A percentile compares a stretch with the other conserved stretches of the same genome.
These are phyloP conservation scores for Sipha flava DNA, from an alignment of 1,140 invertebrate genomes.

Conservation along the genomic window DNA sequence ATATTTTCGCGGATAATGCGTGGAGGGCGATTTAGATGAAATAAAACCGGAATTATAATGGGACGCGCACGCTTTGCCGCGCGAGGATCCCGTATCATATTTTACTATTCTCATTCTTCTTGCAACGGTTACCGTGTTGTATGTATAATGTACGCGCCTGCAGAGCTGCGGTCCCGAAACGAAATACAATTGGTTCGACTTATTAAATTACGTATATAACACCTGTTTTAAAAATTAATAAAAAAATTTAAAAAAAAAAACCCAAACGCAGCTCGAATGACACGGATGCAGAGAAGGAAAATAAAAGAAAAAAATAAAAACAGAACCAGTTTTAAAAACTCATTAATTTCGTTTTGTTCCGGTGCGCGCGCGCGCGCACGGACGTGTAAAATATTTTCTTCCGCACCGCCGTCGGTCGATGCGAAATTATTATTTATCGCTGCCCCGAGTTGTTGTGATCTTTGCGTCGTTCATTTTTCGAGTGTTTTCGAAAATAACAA, in stretches of 20 bases:
- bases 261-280: slow-evolving; percentile 2
- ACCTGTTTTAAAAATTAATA: slow-evolving; percentile 16
- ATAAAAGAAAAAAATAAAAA: neutral
- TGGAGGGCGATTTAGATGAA: too few relatives aligned
- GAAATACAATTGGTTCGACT: slow-evolving; percentile 29
- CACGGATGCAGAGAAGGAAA: neutral
- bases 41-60: neutral
- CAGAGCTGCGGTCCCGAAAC: neutral
- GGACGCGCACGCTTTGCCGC: neutral
- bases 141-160: too few relatives aligned
- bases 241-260: slow-evolving; percentile 1
- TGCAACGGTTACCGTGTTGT: too few relatives aligned
- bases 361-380: neutral
- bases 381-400: too few relatives aligned
- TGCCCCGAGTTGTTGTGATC: neutral
- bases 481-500: too few relatives aligned
- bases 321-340: slow-evolving; percentile 32
- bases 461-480: neutral
- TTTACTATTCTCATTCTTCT: neutral
- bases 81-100: neutral
- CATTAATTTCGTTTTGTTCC: slow-evolving; percentile 32
- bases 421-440: slow-evolving; percentile 15
- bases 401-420: neutral
- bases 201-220: slow-evolving; percentile 31
- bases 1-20: neutral